A percentile compares a stretch with the other conserved stretches of the same genome.
phyloP scores from a whole-genome alignment of 2,888 invertebrate species.

The Caenorhabditis becei region DNA sequence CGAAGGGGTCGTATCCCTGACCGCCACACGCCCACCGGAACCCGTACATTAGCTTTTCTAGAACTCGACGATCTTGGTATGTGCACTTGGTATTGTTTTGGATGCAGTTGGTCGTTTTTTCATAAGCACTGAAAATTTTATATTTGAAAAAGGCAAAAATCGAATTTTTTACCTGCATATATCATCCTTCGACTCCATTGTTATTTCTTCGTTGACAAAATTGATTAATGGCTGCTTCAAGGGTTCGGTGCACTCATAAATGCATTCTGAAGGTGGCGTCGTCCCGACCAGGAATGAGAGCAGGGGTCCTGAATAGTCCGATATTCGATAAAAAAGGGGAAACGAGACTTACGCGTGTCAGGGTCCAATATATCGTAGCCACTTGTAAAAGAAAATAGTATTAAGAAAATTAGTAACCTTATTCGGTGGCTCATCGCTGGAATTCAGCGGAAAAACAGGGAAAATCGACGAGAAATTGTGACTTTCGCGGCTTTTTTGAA shows the following conservation, averaged over 20 bases:
- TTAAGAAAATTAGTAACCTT: slow-evolving; percentile 3
- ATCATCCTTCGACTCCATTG: slow-evolving; percentile 1
- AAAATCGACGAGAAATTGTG: not conserved
- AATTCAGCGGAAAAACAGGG: not conserved
- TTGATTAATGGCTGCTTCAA: not conserved
- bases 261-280: not conserved
- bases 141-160: too few species aligned
- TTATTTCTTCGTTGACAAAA: slow-evolving; percentile 9
- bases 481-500: not conserved
- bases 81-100: not conserved
- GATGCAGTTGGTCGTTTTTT: not conserved
- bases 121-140: slow-evolving; percentile 14
- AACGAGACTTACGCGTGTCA: not conserved
- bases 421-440: not conserved
- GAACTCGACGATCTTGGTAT: not conserved
- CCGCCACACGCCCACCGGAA: slow-evolving; percentile 27
- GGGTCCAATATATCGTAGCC: not conserved
- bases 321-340: too few species aligned
- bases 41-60: slow-evolving; percentile 12
- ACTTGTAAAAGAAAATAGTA: not conserved
- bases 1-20: not conserved
- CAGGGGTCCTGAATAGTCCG: slow-evolving; percentile 31
- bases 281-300: slow-evolving; percentile 23
- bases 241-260: slow-evolving; percentile 12
- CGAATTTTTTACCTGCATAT: slow-evolving; percentile 30